A percentile compares a stretch with the other conserved stretches of the same genome.
phyloP scores from a whole-genome alignment of 2,113 vertebrate genomes.

The Rhipidura dahli region DNA sequence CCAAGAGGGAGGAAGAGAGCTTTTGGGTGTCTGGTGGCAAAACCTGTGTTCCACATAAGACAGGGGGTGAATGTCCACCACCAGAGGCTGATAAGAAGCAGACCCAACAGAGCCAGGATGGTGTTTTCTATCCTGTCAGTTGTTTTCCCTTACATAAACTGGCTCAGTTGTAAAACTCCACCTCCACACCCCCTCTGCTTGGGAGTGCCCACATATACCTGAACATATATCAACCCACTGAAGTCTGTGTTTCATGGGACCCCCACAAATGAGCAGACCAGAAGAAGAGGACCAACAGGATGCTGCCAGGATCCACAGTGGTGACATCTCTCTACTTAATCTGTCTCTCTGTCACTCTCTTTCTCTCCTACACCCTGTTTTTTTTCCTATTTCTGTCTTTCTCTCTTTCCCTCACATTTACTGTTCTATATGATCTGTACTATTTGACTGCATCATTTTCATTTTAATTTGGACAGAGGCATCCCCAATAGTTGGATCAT shows the following conservation, averaged over 20 bases:
- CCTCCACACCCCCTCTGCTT: neutral
- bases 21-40: neutral
- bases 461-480: neutral
- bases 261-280: neutral
- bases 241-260: neutral
- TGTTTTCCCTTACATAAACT: neutral
- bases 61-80: neutral
- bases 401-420: neutral
- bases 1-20: neutral
- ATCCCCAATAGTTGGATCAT: neutral
- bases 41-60: fast-evolving
- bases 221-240: neutral
- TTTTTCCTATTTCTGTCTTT: neutral
- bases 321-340: neutral
- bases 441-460: neutral
- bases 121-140: neutral
- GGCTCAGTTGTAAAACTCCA: neutral
- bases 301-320: no score
- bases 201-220: no score
- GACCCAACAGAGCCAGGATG: neutral
- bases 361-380: neutral
- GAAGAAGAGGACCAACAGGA: neutral
- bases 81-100: neutral
- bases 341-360: neutral
- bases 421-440: neutral